Evolutionary conservation across 1,140 invertebrate species (phyloP).

Genomic region (Nasonia longicornis): DNA sequence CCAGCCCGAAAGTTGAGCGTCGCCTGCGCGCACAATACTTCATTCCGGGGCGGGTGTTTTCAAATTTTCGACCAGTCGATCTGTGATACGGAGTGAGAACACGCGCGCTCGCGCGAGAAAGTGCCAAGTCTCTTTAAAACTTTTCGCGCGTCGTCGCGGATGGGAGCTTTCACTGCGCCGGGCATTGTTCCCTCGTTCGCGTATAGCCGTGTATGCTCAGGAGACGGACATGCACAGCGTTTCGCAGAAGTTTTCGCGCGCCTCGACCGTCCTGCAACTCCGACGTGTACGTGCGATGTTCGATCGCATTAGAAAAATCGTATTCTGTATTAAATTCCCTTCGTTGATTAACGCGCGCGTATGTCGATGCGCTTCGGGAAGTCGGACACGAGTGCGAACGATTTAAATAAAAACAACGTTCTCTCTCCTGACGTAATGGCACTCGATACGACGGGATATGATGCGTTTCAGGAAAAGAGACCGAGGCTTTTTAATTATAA

Average conservation of each 20-base stretch:
- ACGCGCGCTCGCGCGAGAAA: neutral
- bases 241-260: no score
- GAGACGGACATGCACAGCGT: neutral
- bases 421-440: neutral
- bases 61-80: neutral
- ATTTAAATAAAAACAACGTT: no score
- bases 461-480: neutral
- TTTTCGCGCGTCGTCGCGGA: neutral
- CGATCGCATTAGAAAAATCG: no score
- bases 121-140: slow-evolving; percentile 11
- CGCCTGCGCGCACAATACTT: neutral
- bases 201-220: neutral
- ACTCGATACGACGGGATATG: no score
- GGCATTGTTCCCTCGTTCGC: neutral
- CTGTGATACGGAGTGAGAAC: neutral
- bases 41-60: neutral
- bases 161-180: neutral
- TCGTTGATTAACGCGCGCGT: no score
- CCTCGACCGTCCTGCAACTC: no score
- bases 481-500: neutral
- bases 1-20: neutral
- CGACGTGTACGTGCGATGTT: no score
- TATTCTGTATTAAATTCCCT: no score
- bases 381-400: no score
- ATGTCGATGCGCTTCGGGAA: no score